Base-by-base conservation (phyloP, 2,113 vertebrate species). In the Vicugna pacos region DNA sequence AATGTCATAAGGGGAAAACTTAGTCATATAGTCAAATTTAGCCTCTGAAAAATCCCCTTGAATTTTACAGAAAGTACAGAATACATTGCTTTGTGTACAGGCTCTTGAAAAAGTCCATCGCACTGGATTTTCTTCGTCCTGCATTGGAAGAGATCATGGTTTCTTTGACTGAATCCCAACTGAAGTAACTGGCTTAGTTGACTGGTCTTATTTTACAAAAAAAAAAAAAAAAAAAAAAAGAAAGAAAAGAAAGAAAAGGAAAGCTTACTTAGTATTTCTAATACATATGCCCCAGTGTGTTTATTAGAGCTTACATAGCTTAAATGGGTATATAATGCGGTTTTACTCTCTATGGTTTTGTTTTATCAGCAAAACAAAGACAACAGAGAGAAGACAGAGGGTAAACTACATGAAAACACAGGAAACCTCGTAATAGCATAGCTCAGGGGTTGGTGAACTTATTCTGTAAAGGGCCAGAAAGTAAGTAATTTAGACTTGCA, bases 91-190 rank as follows among this genome's bases (percentile, higher is more conserved):
- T 91, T 50, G 7, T 24, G 1, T 28, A 62, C 1, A 60, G 65
- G 2, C 12, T 76, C 28, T 90, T 20, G 3, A 52, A 89, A 69
- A 86, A 62, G 26, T 52, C 62, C 1, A 91, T 30, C 35, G 3
- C 24, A 30, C n/a, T 81, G 56, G 69, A 22, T 90, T 75, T 95
- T 89, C n/a, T 89, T 72, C n/a, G 32, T 88, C 79, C n/a, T 50
- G 2, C 30, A 4, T 17, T 84, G 65, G 28, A n/a, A 75, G 35
- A 85, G 38, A 69, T 81, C 6, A 28, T 73, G 3, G 2, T 60
- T 76, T 65, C 22, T 91, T 85, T 15, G 52, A 0, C 1, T 62
- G 46, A 91, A 48, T 10, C 69, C 17, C 22, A 69, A 32, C 35
- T 46, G 22, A 93, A 75, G 46, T 12, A 15, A 7, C 20, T 72